Evolutionary conservation across 2,797 vertebrate species (phyloP).

Genomic region (Oophaga sylvatica): DNA sequence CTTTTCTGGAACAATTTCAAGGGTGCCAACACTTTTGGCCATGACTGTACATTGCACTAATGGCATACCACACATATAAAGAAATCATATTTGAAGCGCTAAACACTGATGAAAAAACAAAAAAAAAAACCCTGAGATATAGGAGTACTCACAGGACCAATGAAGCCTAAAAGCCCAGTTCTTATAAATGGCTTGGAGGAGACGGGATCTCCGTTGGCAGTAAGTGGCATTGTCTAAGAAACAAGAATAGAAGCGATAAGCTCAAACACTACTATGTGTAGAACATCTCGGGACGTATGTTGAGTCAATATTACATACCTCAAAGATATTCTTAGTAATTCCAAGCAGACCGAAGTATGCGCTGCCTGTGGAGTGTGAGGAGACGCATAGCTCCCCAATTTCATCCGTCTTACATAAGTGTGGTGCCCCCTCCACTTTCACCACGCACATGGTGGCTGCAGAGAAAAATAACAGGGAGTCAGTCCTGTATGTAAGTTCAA

Average conservation of each 20-base stretch:
- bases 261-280: background rate
- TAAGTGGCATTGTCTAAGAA: constrained; percentile 75
- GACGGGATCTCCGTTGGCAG: constrained; percentile 78
- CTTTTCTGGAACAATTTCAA: too few species aligned
- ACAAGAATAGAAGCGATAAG: background rate
- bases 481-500: background rate
- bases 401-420: constrained; percentile 92
- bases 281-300: background rate
- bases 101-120: background rate
- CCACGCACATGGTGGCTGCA: constrained; percentile 86
- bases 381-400: constrained; percentile 92
- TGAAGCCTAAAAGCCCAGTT: constrained; percentile 91
- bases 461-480: constrained; percentile 40
- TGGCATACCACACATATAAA: too few species aligned
- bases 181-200: constrained; percentile 87
- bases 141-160: constrained; percentile 66
- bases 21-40: too few species aligned
- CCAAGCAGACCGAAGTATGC: constrained; percentile 92
- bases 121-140: too few species aligned
- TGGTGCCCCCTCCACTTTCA: constrained; percentile 88
- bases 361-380: constrained; percentile 82
- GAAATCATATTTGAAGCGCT: background rate
- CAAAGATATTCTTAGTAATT: constrained; percentile 93
- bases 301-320: constrained; percentile 74
- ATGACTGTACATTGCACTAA: too few species aligned